Evolutionary conservation across 2,113 vertebrate genomes (phyloP).

Genomic region (Haplotaxodon microlepis): DNA sequence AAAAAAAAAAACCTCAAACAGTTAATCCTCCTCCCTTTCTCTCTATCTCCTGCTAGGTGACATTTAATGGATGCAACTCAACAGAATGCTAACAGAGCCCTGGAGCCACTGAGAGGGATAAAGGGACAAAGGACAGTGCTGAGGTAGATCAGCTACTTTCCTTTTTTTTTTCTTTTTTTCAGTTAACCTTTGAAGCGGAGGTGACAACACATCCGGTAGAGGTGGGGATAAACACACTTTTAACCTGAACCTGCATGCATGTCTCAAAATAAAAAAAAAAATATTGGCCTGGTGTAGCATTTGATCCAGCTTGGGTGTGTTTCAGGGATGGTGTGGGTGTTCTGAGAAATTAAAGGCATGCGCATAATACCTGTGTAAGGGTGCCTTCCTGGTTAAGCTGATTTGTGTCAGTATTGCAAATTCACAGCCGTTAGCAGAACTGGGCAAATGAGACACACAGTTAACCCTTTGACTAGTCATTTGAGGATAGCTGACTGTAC

Average conservation of each 20-base stretch:
- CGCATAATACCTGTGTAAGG: neutral
- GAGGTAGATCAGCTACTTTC: neutral
- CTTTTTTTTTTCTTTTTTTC: neutral
- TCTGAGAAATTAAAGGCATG: neutral
- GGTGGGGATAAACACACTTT: neutral
- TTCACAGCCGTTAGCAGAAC: neutral
- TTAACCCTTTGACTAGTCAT: neutral
- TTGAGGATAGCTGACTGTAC: neutral
- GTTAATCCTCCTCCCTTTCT: neutral
- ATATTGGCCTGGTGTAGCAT: neutral
- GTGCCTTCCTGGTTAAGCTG: neutral
- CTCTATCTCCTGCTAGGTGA: constrained; percentile 42
- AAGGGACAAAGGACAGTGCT: neutral
- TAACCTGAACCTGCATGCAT: neutral
- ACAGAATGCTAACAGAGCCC: constrained; percentile 61
- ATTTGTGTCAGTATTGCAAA: neutral
- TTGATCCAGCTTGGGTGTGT: neutral
- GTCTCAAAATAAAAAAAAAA: neutral
- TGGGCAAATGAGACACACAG: neutral
- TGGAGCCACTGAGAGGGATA: neutral
- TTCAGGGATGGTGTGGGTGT: neutral
- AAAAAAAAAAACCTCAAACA: neutral
- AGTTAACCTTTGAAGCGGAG: constrained; percentile 9
- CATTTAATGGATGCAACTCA: constrained; percentile 54
- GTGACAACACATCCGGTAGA: neutral